These are phyloP conservation scores for Labeo calbasu DNA, from an alignment of 2,797 vertebrate species.

Conservation along the genomic window DNA sequence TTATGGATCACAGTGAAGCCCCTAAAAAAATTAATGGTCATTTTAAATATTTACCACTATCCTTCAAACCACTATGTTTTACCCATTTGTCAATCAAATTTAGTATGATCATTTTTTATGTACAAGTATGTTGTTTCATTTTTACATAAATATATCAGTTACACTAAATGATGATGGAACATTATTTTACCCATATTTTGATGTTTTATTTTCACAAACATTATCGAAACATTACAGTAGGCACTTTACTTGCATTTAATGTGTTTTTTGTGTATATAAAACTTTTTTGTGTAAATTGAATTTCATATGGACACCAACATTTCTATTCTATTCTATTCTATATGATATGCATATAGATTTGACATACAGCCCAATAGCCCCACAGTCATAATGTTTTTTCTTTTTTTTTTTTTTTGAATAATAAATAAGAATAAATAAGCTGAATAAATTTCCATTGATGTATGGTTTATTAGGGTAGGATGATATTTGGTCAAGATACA, in stretches of 20 bases:
- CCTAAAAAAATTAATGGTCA: not conserved
- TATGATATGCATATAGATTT: too few relatives aligned
- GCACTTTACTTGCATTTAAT: not conserved
- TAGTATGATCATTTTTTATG: not conserved
- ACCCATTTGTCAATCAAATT: not conserved
- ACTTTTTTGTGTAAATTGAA: fast-evolving
- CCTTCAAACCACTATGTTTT: not conserved
- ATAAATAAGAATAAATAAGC: too few relatives aligned
- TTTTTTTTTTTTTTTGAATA: too few relatives aligned
- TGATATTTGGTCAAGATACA: too few relatives aligned
- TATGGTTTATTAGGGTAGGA: too few relatives aligned
- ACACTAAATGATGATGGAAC: not conserved
- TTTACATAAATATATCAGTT: not conserved
- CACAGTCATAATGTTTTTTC: too few relatives aligned
- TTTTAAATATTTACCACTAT: not conserved
- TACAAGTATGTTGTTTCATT: not conserved
- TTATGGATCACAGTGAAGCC: not conserved
- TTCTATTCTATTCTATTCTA: too few relatives aligned
- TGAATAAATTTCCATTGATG: too few relatives aligned
- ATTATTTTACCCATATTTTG: not conserved
- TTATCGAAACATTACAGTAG: not conserved
- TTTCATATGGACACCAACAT: not conserved
- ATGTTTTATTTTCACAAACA: too few relatives aligned
- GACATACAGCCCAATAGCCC: too few relatives aligned
- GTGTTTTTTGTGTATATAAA: not conserved